A percentile compares a stretch with the other conserved stretches of the same genome.
Conservation (phyloP, 2,888 invertebrate genomes). For the Apamea sordens region DNA sequence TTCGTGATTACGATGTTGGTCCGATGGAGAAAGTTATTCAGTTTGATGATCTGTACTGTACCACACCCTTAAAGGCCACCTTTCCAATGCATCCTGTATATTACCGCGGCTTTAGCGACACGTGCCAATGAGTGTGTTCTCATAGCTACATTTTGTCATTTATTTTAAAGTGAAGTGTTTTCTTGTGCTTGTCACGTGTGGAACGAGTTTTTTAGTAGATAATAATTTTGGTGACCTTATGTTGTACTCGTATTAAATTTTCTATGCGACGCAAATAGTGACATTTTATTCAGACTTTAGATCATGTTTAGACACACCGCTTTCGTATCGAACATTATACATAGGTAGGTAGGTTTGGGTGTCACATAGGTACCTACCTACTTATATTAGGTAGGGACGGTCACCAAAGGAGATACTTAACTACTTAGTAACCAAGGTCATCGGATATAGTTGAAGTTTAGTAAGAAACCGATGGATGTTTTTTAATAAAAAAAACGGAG, state of each 20-base stretch:
- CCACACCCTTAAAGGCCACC: not conserved
- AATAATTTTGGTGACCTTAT: conserved; percentile 29
- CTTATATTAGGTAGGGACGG: not conserved
- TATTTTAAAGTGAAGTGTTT: not conserved
- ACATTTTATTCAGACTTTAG: conserved; percentile 5
- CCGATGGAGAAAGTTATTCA: not conserved
- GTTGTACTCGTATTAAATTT: conserved; percentile 1
- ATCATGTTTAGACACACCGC: not conserved
- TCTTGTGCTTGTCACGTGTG: conserved; percentile 11
- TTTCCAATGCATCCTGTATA: not conserved
- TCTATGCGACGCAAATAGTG: conserved; percentile 3
- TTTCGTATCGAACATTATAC: not conserved
- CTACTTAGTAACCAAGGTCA: too few relatives aligned
- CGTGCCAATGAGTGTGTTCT: conserved; percentile 2
- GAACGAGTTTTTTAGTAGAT: conserved; percentile 4
- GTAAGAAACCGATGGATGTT: too few relatives aligned
- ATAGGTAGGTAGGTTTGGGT: not conserved
- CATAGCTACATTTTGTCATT: not conserved
- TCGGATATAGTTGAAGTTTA: too few relatives aligned
- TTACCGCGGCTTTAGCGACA: not conserved
- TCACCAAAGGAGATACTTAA: too few relatives aligned
- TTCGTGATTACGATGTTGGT: not conserved
- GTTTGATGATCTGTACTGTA: not conserved
- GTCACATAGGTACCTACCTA: not conserved
- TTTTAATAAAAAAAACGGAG: not conserved